phyloP scores from a whole-genome alignment of 2,888 invertebrate genomes.

The Cephus spinipes region DNA sequence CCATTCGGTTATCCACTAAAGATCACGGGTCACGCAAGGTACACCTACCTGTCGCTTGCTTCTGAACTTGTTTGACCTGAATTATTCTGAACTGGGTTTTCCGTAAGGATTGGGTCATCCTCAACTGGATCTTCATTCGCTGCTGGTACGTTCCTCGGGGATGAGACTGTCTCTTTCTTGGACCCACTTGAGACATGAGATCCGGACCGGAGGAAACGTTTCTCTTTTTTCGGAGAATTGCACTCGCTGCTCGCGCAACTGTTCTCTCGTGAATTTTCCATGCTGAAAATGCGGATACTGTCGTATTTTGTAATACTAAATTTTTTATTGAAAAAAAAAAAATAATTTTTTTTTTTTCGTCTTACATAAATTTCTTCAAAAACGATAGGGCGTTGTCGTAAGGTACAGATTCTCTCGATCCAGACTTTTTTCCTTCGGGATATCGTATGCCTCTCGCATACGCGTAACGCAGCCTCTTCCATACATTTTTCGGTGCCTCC shows the following conservation, averaged over 20 bases:
- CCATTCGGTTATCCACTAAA: background rate
- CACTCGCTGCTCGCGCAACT: constrained; percentile 46
- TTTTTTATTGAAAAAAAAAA: background rate
- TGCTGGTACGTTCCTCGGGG: background rate
- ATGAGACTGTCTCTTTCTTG: constrained; percentile 26
- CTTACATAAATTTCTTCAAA: background rate
- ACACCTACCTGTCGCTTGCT: background rate
- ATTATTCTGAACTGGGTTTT: background rate
- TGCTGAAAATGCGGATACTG: constrained; percentile 12
- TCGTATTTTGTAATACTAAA: background rate
- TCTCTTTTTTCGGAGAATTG: constrained; percentile 38
- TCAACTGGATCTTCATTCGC: background rate
- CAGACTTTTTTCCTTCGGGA: background rate
- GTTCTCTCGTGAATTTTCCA: constrained; percentile 35
- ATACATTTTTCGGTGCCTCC: background rate
- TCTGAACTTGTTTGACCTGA: background rate
- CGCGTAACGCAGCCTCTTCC: background rate
- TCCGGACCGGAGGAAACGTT: constrained; percentile 38
- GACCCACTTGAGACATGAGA: constrained; percentile 43
- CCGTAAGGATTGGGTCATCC: background rate
- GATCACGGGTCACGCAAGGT: background rate
- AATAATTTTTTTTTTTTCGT: background rate
- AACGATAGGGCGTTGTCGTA: background rate
- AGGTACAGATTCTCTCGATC: background rate
- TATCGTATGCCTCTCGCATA: background rate